Conservation (phyloP, 2,797 vertebrate species). For the Eupleurogrammus muticus region DNA sequence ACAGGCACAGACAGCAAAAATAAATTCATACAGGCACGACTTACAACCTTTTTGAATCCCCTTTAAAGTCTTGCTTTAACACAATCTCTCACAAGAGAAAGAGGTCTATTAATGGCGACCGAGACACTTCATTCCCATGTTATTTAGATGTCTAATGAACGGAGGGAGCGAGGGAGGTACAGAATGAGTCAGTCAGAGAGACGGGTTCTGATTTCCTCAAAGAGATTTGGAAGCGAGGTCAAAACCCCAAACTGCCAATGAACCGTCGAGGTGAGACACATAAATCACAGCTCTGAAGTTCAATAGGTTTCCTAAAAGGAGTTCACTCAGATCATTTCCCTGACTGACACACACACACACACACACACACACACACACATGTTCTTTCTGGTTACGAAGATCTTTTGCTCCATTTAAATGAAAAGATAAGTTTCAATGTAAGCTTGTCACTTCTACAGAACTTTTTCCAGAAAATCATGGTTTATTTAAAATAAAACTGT, state of each 20-base stretch:
- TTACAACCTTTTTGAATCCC: not conserved
- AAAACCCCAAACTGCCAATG: conserved; percentile 58
- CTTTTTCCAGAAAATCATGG: not conserved
- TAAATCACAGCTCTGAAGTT: conserved; percentile 56
- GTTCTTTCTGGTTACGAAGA: not conserved
- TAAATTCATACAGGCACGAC: conserved; percentile 13
- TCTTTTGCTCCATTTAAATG: not conserved
- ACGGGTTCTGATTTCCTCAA: conserved; percentile 49
- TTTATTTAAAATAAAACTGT: not conserved
- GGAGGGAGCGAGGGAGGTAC: conserved; percentile 51
- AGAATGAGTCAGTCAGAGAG: conserved; percentile 41
- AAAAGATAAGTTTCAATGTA: not conserved
- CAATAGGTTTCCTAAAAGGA: conserved; percentile 42
- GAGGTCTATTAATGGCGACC: conserved; percentile 49
- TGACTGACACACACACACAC: not conserved
- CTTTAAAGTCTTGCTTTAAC: conserved; percentile 49
- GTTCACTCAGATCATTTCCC: conserved; percentile 9
- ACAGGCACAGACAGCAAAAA: conserved; percentile 16
- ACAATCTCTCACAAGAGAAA: conserved; percentile 52
- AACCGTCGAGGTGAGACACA: conserved; percentile 61
- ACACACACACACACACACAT: not conserved
- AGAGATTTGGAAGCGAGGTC: conserved; percentile 54
- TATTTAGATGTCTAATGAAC: conserved; percentile 57
- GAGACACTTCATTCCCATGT: conserved; percentile 62
- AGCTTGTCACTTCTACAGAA: not conserved